Conservation (phyloP, 2,888 invertebrate species). For the Podabrus alpinus region DNA sequence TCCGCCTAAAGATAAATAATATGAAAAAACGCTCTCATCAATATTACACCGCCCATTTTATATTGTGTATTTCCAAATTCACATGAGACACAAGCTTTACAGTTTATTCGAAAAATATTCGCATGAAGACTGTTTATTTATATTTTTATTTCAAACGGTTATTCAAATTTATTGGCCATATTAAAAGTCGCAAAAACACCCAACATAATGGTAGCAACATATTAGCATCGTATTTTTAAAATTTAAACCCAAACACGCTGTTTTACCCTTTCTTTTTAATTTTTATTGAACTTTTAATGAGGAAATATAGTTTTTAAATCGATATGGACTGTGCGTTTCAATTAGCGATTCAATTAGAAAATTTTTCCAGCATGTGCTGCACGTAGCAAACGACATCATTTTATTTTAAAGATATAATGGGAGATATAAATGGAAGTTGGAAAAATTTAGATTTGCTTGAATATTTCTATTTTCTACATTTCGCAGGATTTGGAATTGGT, state of each 20-base stretch:
- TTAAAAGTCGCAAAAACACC: neutral
- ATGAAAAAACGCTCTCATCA: no score
- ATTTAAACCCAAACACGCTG: neutral
- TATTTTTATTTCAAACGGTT: neutral
- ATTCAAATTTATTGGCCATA: neutral
- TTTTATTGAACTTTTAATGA: neutral
- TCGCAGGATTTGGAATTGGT: slow-evolving; percentile 72
- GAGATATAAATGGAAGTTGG: neutral
- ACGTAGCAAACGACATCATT: neutral
- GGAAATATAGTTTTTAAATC: neutral
- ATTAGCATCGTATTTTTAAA: neutral
- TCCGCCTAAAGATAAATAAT: no score
- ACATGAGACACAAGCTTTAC: neutral
- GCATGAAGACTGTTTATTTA: neutral
- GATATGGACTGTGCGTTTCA: neutral
- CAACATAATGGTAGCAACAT: neutral
- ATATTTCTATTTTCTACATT: slow-evolving; percentile 40
- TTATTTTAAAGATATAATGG: slow-evolving; percentile 8
- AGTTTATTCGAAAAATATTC: neutral
- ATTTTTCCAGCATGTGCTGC: slow-evolving; percentile 11
- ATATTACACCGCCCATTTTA: no score
- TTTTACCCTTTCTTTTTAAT: neutral
- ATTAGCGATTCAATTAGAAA: slow-evolving; percentile 19
- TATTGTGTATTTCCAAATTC: no score
- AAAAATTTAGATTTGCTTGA: neutral